Evolutionary conservation across 2,888 invertebrate species (phyloP), one percentile per base, ranked within the genome.

Genomic region (Quadroppia sp.): DNA sequence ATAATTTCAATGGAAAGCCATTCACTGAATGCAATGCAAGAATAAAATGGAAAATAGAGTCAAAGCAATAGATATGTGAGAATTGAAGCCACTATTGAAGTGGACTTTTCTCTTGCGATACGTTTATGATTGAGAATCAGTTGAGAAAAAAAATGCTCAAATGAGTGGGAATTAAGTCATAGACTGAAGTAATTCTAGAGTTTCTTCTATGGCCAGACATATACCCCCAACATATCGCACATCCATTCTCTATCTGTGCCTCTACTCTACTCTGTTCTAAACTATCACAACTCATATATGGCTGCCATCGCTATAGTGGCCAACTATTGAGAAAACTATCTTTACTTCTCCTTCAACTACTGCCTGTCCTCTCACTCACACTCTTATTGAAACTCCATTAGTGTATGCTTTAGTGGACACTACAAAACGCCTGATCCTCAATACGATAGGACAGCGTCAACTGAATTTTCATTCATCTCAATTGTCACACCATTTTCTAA

Each of bases 301-400:
- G 9, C 23, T 53, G 20, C 11, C 28, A 25, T 53, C 20, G 23
- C 7, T 53, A 15, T 25, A 53, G 28, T 23, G 23, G 53, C 17
- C 53, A 6, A 23, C 23, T 53, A 53, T 53, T 53, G 53, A 53
- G 23, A 50, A 36, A 11, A 53, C 53, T 53, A 53, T 53, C 6
- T 45, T 15, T 45, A 13, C 15, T 45, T 45, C 45, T 45, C 15
- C 6, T 45, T 45, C 53, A 20, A 48, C 53, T 23, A 53, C 53
- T 53, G 6, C 23, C 20, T 53, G 53, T 23, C 53, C 6, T 48
- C 48, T 48, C 48, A 48, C 17, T 48, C n/a, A 15, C 20, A 53
- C 25, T 28, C 59, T 59, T 59, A 59, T 59, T 59, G 59, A 59
- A 30, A 59, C 59, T 59, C 59, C 59, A 59, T 59, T 59, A 59